Conservation (phyloP, 2,113 vertebrate genomes). For the Lamprologus callipterus region DNA sequence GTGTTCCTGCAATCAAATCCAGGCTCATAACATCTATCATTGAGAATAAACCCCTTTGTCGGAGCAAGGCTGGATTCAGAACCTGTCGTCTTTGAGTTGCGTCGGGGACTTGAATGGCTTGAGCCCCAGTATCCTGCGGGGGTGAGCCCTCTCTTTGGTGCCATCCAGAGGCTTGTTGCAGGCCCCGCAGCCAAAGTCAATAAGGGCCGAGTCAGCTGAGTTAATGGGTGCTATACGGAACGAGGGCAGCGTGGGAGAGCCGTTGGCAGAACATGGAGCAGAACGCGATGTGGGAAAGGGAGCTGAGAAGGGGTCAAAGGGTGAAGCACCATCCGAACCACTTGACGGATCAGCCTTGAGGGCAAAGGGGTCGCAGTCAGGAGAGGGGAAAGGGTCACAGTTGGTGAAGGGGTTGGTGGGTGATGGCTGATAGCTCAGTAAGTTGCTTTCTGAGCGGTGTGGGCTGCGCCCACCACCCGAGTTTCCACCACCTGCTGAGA, state of each 20-base stretch:
- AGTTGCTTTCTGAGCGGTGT: conserved; percentile 32
- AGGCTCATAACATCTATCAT: neutral
- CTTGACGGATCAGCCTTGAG: conserved; percentile 56
- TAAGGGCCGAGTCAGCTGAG: conserved; percentile 62
- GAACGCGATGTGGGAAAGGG: conserved; percentile 72
- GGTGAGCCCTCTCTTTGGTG: conserved; percentile 68
- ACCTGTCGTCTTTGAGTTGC: conserved; percentile 66
- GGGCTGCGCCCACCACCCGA: conserved; percentile 23
- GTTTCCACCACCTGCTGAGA: conserved; percentile 68
- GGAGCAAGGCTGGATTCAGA: conserved; percentile 36
- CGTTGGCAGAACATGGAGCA: conserved; percentile 71
- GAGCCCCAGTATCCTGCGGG: conserved; percentile 63
- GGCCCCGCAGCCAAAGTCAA: conserved; percentile 64
- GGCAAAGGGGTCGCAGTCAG: conserved; percentile 71
- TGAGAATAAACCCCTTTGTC: neutral
- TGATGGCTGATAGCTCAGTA: conserved; percentile 68
- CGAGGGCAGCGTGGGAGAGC: conserved; percentile 68
- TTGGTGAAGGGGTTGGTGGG: conserved; percentile 79
- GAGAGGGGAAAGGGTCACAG: conserved; percentile 74
- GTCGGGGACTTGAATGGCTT: conserved; percentile 70
- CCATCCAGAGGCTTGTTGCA: conserved; percentile 42
- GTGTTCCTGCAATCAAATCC: neutral
- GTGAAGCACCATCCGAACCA: conserved; percentile 16
- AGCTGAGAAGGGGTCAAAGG: conserved; percentile 68
- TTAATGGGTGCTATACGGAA: conserved; percentile 59